Percentiles rank a stretch among this genome's conserved stretches.
phyloP scores from a whole-genome alignment of 2,113 vertebrate genomes.

The Engystomops pustulosus region DNA sequence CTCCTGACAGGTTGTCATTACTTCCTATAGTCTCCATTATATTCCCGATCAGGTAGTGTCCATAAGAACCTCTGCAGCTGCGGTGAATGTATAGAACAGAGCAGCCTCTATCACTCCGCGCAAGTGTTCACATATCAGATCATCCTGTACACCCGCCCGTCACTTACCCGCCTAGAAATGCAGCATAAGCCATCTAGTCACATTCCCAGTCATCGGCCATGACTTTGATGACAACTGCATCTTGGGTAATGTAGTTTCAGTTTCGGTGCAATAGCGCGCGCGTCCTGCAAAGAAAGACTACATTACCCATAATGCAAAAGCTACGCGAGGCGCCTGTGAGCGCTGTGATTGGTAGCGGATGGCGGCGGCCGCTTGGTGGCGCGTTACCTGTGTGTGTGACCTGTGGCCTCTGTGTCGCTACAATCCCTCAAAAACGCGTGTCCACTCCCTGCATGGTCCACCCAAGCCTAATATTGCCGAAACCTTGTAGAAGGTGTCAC shows the following conservation, averaged over 20 bases:
- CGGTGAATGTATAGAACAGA: too few relatives aligned
- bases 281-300: background rate
- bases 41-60: too few relatives aligned
- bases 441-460: too few relatives aligned
- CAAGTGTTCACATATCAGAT: background rate
- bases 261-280: background rate
- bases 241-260: background rate
- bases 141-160: background rate
- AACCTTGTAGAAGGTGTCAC: too few relatives aligned
- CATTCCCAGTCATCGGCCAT: background rate
- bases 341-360: background rate
- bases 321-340: background rate
- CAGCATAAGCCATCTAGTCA: background rate
- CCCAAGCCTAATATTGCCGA: too few relatives aligned
- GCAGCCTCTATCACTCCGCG: background rate
- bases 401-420: too few relatives aligned
- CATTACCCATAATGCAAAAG: background rate
- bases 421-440: too few relatives aligned
- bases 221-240: background rate
- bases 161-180: background rate
- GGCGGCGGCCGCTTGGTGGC: too few relatives aligned
- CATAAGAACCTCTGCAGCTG: too few relatives aligned
- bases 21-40: too few relatives aligned
- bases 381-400: too few relatives aligned
- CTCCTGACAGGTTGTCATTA: too few relatives aligned